Percentiles rank a stretch among this genome's conserved stretches.
These are phyloP conservation scores for Microvelia longipes DNA, from an alignment of 1,140 invertebrate genomes.

Conservation along the genomic window DNA sequence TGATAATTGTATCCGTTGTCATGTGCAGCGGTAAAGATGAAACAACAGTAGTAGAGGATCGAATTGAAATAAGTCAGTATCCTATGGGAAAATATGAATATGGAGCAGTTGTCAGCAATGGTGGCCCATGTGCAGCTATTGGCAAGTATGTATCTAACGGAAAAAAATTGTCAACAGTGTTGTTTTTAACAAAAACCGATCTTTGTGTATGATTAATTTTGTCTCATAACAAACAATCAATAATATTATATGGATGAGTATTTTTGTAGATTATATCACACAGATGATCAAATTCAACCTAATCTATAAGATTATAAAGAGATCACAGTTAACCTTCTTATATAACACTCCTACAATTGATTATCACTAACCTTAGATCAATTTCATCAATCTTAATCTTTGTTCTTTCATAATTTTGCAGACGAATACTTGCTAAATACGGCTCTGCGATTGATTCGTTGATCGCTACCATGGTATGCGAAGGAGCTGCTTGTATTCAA, in stretches of 20 bases:
- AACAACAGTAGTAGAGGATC: not conserved
- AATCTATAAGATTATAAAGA: no score
- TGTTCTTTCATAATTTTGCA: conserved; percentile 22
- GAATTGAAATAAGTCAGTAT: not conserved
- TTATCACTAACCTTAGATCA: no score
- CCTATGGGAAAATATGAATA: conserved; percentile 11
- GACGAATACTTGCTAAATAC: conserved; percentile 43
- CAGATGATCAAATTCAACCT: not conserved
- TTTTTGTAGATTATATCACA: not conserved
- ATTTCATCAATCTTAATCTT: not conserved
- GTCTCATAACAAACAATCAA: no score
- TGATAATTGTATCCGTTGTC: not conserved
- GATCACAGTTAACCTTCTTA: no score
- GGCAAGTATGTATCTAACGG: conserved; percentile 29
- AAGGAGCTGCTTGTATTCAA: conserved; percentile 63
- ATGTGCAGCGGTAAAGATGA: not conserved
- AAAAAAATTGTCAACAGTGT: no score
- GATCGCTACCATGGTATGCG: conserved; percentile 63
- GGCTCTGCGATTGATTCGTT: conserved; percentile 72
- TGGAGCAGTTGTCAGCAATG: conserved; percentile 27
- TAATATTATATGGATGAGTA: not conserved
- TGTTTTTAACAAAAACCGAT: no score
- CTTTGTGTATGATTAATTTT: no score
- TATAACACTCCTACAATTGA: no score
- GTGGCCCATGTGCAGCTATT: conserved; percentile 27